Conservation (phyloP, 30 jellyfish, hydroid and myxozoan genomes). For the Hydra vulgaris region DNA sequence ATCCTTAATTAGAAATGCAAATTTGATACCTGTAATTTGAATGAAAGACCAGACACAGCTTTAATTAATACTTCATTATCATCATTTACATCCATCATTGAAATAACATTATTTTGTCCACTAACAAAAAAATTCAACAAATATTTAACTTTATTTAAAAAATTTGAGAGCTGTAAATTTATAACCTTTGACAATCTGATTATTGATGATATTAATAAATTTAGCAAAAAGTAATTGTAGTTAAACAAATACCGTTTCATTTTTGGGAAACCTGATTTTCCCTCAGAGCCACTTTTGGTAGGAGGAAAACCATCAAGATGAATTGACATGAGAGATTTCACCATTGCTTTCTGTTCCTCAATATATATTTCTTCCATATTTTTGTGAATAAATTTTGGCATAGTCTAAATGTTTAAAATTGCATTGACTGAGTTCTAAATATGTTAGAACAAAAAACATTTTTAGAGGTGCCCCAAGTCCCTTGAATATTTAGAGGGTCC, state of each 20-base stretch:
- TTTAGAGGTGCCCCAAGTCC: no score
- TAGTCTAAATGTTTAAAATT: no score
- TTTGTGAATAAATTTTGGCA: slow-evolving; percentile 79
- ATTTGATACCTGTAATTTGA: slow-evolving; percentile 55
- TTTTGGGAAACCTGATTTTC: slow-evolving; percentile 54
- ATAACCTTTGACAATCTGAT: no score
- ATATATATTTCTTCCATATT: slow-evolving; percentile 72
- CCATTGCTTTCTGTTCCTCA: slow-evolving; percentile 70
- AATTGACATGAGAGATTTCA: slow-evolving; percentile 55
- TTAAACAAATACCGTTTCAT: slow-evolving; percentile 64
- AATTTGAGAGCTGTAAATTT: neutral
- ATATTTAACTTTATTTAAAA: neutral
- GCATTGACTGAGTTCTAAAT: neutral
- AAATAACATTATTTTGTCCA: slow-evolving; percentile 50
- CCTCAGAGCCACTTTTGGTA: slow-evolving; percentile 76
- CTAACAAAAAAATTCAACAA: slow-evolving; percentile 18
- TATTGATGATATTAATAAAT: no score
- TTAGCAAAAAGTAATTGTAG: no score
- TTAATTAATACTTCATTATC: slow-evolving; percentile 47
- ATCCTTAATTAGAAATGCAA: neutral
- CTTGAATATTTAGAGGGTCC: no score
- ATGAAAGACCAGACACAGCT: slow-evolving; percentile 39
- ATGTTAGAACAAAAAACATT: no score
- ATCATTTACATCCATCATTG: slow-evolving; percentile 94
- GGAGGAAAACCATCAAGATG: slow-evolving; percentile 78